A percentile compares a stretch with the other conserved stretches of the same genome.
Evolutionary conservation across 2,113 vertebrate species (phyloP).

Genomic region (Galbula dea): DNA sequence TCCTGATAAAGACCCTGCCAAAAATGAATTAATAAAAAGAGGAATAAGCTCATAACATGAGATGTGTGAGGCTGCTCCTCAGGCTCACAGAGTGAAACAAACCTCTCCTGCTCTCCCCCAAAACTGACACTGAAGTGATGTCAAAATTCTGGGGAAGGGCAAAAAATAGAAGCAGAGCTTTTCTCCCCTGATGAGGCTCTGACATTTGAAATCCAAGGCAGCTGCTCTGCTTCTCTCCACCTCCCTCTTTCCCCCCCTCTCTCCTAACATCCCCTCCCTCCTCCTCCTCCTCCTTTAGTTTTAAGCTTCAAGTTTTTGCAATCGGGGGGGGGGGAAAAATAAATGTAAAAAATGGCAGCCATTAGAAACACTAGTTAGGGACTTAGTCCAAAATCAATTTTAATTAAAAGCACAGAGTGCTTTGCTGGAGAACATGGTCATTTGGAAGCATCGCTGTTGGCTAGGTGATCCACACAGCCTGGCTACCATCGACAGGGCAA

Average conservation of each 20-base stretch:
- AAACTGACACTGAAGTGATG: neutral
- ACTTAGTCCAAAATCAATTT: constrained; percentile 74
- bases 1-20: constrained; percentile 1
- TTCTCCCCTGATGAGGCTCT: neutral
- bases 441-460: constrained; percentile 32
- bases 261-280: neutral
- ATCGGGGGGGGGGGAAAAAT: neutral
- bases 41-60: neutral
- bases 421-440: constrained; percentile 29
- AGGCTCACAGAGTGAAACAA: neutral
- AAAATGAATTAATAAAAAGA: constrained; percentile 12
- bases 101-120: neutral
- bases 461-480: neutral
- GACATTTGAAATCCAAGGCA: constrained; percentile 3
- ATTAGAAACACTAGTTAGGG: constrained; percentile 56
- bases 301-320: constrained; percentile 41
- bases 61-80: neutral
- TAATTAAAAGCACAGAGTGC: constrained; percentile 65
- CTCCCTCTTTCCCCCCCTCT: neutral
- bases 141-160: neutral
- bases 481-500: neutral
- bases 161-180: neutral
- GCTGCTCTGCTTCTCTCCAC: neutral
- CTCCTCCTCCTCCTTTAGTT: neutral
- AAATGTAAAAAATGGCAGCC: constrained; percentile 39